phyloP scores from a whole-genome alignment of 2,113 vertebrate genomes.

The Rhinopomastus cyanomelas region DNA sequence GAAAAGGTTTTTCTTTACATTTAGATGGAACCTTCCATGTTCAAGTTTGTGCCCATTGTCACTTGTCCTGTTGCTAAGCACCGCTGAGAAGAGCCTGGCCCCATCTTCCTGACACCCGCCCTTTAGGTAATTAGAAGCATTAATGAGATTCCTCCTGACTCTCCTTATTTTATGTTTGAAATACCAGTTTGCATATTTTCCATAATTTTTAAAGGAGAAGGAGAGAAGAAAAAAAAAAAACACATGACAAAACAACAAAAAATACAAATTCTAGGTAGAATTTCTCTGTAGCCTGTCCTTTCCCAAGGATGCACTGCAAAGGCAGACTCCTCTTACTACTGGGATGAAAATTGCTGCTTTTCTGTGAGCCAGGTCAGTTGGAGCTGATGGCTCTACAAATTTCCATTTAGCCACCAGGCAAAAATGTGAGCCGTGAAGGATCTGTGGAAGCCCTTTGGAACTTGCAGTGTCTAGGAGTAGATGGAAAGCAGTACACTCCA shows the following conservation, averaged over 20 bases:
- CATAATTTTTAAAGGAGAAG: background rate
- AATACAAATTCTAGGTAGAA: background rate
- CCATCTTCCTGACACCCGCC: too few relatives aligned
- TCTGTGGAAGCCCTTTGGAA: background rate
- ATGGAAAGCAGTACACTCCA: background rate
- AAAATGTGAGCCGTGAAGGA: background rate
- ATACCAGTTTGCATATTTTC: background rate
- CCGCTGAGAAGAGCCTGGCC: too few relatives aligned
- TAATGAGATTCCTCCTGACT: too few relatives aligned
- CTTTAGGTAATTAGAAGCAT: too few relatives aligned
- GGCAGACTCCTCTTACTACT: background rate
- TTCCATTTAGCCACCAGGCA: background rate
- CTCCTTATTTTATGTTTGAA: background rate
- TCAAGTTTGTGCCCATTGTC: too few relatives aligned
- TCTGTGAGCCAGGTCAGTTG: background rate
- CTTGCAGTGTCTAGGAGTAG: background rate
- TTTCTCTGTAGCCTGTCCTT: background rate
- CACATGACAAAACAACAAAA: background rate
- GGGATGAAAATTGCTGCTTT: background rate
- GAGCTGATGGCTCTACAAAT: background rate
- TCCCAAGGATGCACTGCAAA: background rate
- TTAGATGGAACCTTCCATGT: too few relatives aligned
- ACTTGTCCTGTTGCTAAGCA: too few relatives aligned
- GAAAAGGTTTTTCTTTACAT: too few relatives aligned
- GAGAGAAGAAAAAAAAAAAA: rapidly evolving